Percentiles rank a stretch among this genome's conserved stretches.
phyloP scores from a whole-genome alignment of 1,140 invertebrate species.

The Trachymyrmex septentrionalis region DNA sequence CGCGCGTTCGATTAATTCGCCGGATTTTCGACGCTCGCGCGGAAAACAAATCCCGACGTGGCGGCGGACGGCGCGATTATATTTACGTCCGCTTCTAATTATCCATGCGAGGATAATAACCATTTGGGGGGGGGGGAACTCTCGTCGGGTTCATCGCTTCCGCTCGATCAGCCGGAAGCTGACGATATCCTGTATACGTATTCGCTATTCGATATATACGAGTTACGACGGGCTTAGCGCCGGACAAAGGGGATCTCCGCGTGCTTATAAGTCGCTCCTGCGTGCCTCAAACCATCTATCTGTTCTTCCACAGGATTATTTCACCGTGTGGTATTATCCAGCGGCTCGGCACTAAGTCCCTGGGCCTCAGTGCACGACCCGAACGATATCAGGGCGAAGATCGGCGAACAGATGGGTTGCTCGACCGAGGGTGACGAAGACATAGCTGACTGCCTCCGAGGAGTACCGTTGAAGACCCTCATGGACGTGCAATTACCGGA shows the following conservation, averaged over 20 bases:
- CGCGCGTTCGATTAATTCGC: background rate
- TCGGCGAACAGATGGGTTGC: constrained; percentile 91
- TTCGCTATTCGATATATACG: constrained; percentile 12
- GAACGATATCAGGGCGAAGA: constrained; percentile 89
- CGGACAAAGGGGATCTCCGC: constrained; percentile 8
- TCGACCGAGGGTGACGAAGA: constrained; percentile 82
- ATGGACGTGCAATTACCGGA: constrained; percentile 89
- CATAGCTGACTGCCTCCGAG: constrained; percentile 88
- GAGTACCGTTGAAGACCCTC: constrained; percentile 88
- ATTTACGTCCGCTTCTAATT: constrained; percentile 49
- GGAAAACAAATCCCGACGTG: constrained; percentile 19
- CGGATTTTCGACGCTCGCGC: background rate
- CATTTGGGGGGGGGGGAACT: constrained; percentile 24
- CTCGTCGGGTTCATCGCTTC: constrained; percentile 47
- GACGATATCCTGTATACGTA: constrained; percentile 57
- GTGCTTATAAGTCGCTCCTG: background rate
- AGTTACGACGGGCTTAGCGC: background rate
- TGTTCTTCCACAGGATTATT: constrained; percentile 90
- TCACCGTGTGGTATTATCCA: constrained; percentile 94
- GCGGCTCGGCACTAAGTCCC: constrained; percentile 94
- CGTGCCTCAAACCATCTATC: background rate
- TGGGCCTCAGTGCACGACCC: constrained; percentile 93
- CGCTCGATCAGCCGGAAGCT: constrained; percentile 48
- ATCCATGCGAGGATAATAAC: constrained; percentile 60
- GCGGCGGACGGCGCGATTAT: constrained; percentile 2